Evolutionary conservation across 2,797 vertebrate species (phyloP).

Genomic region (Anableps anableps): DNA sequence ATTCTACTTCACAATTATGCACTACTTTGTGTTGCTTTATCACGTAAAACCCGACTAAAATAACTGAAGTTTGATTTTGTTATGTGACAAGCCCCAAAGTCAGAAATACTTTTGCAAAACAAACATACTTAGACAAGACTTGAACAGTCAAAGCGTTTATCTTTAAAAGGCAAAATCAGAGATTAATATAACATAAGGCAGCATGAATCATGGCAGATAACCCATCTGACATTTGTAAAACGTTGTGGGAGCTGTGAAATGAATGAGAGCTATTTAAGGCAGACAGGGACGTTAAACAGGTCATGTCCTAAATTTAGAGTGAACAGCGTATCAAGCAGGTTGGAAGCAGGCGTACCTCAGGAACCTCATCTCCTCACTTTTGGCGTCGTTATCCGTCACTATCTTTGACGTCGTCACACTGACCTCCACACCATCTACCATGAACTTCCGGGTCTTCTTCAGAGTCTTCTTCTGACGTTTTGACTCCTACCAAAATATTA

Average conservation of each 20-base stretch:
- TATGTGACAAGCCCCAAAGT: background rate
- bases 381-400: slow-evolving; percentile 94
- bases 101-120: background rate
- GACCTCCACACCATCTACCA: slow-evolving; percentile 97
- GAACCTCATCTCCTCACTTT: slow-evolving; percentile 95
- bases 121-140: slow-evolving; percentile 9
- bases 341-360: slow-evolving; percentile 82
- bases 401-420: slow-evolving; percentile 99
- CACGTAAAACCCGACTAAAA: background rate
- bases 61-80: background rate
- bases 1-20: background rate
- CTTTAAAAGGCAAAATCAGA: slow-evolving; percentile 56
- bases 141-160: slow-evolving; percentile 20
- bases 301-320: slow-evolving; percentile 57
- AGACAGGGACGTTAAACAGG: slow-evolving; percentile 54
- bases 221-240: slow-evolving; percentile 64
- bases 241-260: slow-evolving; percentile 52
- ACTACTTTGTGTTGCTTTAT: background rate
- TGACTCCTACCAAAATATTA: slow-evolving; percentile 82
- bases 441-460: slow-evolving; percentile 98
- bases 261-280: slow-evolving; percentile 57
- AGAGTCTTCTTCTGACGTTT: slow-evolving; percentile 96
- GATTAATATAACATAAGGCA: slow-evolving; percentile 39
- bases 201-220: slow-evolving; percentile 46
- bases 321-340: slow-evolving; percentile 13